These are phyloP conservation scores for Anguilla marmorata DNA, from an alignment of 2,797 vertebrate species.

Conservation along the genomic window DNA sequence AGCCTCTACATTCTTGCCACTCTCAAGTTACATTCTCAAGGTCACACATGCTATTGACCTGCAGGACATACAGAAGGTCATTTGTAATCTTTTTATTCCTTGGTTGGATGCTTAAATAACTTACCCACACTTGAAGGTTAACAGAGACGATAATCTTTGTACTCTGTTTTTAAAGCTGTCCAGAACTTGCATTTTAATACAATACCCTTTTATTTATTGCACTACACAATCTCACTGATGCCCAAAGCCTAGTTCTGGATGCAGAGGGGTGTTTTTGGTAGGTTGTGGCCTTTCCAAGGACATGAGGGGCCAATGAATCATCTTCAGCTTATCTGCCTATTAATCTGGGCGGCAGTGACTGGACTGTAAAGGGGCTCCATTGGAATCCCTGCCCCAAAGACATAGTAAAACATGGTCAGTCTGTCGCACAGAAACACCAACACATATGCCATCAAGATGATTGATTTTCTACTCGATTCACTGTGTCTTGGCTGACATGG, in stretches of 20 bases:
- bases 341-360: constrained; percentile 15
- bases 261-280: neutral
- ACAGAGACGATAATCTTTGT: neutral
- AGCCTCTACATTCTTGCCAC: neutral
- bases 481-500: constrained; percentile 7
- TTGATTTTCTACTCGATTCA: constrained; percentile 24
- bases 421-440: neutral
- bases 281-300: neutral
- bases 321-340: neutral
- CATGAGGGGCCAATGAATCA: neutral
- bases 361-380: neutral
- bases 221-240: neutral
- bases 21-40: neutral
- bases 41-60: neutral
- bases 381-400: neutral
- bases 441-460: constrained; percentile 11
- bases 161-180: neutral
- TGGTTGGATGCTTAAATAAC: neutral
- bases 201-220: neutral
- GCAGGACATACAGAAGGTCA: neutral
- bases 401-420: constrained; percentile 2
- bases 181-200: neutral
- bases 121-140: neutral
- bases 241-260: neutral
- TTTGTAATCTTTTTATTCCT: neutral